These are phyloP conservation scores for Phytoseiulus persimilis DNA, from an alignment of 2,888 invertebrate species.

Conservation along the genomic window DNA sequence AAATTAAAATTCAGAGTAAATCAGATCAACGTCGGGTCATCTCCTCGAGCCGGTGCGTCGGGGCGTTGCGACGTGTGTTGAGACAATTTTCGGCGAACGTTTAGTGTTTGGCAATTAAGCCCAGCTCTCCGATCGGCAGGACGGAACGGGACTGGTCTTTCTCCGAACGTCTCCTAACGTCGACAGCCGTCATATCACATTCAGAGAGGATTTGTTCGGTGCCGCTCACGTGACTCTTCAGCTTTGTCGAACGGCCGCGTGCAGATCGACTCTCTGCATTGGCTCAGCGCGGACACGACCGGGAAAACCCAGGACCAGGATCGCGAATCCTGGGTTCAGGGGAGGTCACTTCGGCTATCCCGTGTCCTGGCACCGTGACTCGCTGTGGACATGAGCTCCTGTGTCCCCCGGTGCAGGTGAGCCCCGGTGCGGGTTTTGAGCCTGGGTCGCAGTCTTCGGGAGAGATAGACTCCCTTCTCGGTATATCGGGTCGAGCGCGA, in stretches of 20 bases:
- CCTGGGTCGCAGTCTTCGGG: background rate
- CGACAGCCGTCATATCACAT: background rate
- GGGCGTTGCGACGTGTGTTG: background rate
- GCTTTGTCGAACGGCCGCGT: background rate
- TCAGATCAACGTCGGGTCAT: background rate
- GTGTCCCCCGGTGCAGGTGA: too few species aligned
- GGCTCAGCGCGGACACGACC: too few species aligned
- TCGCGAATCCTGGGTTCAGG: too few species aligned
- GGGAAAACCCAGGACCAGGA: too few species aligned
- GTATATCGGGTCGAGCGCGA: background rate
- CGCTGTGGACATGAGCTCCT: too few species aligned
- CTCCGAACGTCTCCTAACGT: background rate
- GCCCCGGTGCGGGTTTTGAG: too few species aligned
- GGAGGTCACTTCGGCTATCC: too few species aligned
- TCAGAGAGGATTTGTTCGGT: background rate
- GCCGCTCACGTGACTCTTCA: background rate
- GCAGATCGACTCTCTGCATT: too few species aligned
- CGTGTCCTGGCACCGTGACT: too few species aligned
- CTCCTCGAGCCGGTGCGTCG: background rate
- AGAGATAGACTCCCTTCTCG: background rate
- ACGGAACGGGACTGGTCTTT: background rate
- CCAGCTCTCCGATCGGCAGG: background rate
- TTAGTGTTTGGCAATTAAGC: background rate
- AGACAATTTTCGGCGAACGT: slow-evolving; percentile 5
- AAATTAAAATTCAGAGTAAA: background rate